Base-by-base conservation (phyloP, 1,140 invertebrate species). In the Zelostemma sp. region DNA sequence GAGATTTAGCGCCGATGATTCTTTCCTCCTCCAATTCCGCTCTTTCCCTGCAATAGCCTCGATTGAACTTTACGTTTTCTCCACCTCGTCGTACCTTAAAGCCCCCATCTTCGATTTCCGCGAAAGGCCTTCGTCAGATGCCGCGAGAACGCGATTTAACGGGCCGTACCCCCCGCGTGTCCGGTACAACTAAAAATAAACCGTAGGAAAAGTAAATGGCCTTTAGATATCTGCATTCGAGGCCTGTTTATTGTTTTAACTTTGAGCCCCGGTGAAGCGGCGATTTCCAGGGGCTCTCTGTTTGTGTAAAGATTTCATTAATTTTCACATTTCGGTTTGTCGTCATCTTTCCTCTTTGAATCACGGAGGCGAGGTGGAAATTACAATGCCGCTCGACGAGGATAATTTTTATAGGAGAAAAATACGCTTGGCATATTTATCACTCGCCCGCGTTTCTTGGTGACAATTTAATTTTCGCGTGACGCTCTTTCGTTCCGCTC, bases 181-280 rank as follows among this genome's bases (percentile, higher is more conserved):
- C 55, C 62, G 64, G 8, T 71, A 62, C 58, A 59, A 72, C 65
- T 63, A 72, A 68, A 68, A 70, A 66, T 68, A 73, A 65, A 68
- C 62, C 56, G 57, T 59, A 58, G 53, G 12, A 72, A 65, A 65
- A 68, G 68, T 74, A 74, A 75, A 75, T 74, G 76, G 72, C 67
- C 66, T 74, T 68, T 69, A 69, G 66, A 74, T 76, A 76, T 76
- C 65, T 75, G 59, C 75, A 70, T 71, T 55, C 64, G 57, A 57
- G 67, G 65, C 65, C 68, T 61, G 76, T 80, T 78, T 80, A 78
- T 80, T 78, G 76, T 75, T 78, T 80, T 76, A 80, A 77, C 76
- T 80, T 77, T 77, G 74, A 77, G 71, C 63, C 64, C 50, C 46
- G 51, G 46, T 68, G 58, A 57, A 53, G 56, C 58, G 45, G 35